phyloP scores from a whole-genome alignment of 2,797 vertebrate species.

The Anniella stebbinsi region DNA sequence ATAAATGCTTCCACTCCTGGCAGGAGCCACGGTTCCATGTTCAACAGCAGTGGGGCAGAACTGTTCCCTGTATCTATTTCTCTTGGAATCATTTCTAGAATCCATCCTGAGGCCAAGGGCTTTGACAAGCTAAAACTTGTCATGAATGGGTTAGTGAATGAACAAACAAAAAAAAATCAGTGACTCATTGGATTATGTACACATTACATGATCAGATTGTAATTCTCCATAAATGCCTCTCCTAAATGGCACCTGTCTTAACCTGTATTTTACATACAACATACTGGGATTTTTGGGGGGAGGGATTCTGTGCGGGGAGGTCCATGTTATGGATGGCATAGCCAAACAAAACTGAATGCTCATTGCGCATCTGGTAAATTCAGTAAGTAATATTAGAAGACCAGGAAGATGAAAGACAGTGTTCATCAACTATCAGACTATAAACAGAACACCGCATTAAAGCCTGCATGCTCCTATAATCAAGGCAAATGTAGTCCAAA shows the following conservation, averaged over 20 bases:
- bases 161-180: background rate
- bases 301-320: no score
- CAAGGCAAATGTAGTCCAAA: background rate
- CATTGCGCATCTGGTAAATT: background rate
- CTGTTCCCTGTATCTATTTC: background rate
- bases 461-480: slow-evolving; percentile 10
- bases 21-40: background rate
- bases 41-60: no score
- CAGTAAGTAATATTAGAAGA: background rate
- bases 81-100: background rate
- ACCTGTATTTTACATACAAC: slow-evolving; percentile 17
- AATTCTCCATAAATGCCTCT: background rate
- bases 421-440: slow-evolving; percentile 24
- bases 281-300: background rate
- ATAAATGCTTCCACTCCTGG: background rate
- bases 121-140: background rate
- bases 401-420: slow-evolving; percentile 28
- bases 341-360: background rate
- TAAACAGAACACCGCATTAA: slow-evolving; percentile 23
- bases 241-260: background rate
- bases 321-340: background rate
- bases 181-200: background rate
- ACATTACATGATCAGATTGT: background rate
- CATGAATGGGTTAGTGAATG: background rate
- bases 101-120: background rate